These are phyloP conservation scores for Ophiodon elongatus DNA, from an alignment of 2,113 vertebrate species.

Conservation along the genomic window DNA sequence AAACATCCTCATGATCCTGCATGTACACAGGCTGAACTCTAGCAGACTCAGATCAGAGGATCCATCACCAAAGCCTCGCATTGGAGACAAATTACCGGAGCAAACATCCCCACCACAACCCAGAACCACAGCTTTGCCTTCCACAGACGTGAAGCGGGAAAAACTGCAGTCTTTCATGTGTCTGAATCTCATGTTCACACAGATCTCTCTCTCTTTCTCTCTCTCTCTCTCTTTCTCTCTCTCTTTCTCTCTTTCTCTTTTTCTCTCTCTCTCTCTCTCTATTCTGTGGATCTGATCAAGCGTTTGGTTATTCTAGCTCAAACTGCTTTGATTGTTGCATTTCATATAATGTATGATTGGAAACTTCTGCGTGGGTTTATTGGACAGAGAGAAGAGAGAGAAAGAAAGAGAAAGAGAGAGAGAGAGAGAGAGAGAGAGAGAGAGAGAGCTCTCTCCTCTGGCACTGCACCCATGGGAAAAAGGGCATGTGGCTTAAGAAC, in stretches of 20 bases:
- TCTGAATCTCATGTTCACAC: constrained; percentile 62
- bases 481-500: constrained; percentile 60
- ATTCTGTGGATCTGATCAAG: too few species aligned
- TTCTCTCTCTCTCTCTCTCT: too few species aligned
- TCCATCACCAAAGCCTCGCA: constrained; percentile 53
- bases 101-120: constrained; percentile 70
- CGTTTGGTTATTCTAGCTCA: too few species aligned
- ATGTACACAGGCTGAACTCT: constrained; percentile 33
- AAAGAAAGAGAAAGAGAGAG: too few species aligned
- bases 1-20: neutral
- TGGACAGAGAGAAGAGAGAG: too few species aligned
- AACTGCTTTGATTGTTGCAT: too few species aligned
- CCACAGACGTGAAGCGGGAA: constrained; percentile 71
- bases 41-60: constrained; percentile 23
- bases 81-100: constrained; percentile 69
- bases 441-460: constrained; percentile 39
- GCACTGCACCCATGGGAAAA: constrained; percentile 74
- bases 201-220: constrained; percentile 28
- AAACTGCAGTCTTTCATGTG: constrained; percentile 61
- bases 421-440: constrained; percentile 34
- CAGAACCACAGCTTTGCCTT: constrained; percentile 74
- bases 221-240: neutral
- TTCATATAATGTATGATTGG: too few species aligned
- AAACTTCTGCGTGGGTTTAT: too few species aligned
- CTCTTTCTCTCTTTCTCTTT: too few species aligned